Evolutionary conservation across 2,888 invertebrate genomes (phyloP), one percentile per base, ranked within the genome.

Genomic region (Eulithis prunata): DNA sequence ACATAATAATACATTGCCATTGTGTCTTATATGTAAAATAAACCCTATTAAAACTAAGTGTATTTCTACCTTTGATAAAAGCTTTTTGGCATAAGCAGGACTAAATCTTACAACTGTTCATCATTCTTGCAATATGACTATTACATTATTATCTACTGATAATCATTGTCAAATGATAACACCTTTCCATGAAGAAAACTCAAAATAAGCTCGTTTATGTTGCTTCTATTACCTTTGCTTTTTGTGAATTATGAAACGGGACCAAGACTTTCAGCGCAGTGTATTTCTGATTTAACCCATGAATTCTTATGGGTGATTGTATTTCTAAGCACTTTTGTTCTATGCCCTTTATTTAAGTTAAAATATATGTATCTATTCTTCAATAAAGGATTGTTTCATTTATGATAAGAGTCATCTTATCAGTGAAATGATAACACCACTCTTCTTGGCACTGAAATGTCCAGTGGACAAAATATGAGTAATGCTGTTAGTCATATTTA

Each of bases 361-460:
- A 79, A 86, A 83, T 62, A 84, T 83, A 32, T 32, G 32, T 32
- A 84, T 86, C 79, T 86, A 86, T 87, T 85, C 82, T 78, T 79
- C 72, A 81, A 64, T 54, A 61, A 47, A 58, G 57, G 62, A 72
- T 68, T 76, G 62, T 80, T 72, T 76, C 77, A 71, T 77, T 75
- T 66, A 55, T 66, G 64, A 68, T 66, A 70, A 64, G 64, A 64
- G 51, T 57, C 14, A 21, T 62, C 49, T 66, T 66, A 72, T 71
- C 68, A 63, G 28, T 63, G 41, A 10, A 28, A 11, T 57, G 62
- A 65, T 68, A 65, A 62, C 46, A 41, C 4, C 21, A 49, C 38
- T 45, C 56, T 62, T 57, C 56, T 62, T 57, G 43, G 12, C 14
- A 21, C 12, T 36, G 32, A 52, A 36, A 62, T 46, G 13, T 13